Base-by-base conservation (phyloP, 2,797 vertebrate genomes). In the Heteromormyrus szaboi region DNA sequence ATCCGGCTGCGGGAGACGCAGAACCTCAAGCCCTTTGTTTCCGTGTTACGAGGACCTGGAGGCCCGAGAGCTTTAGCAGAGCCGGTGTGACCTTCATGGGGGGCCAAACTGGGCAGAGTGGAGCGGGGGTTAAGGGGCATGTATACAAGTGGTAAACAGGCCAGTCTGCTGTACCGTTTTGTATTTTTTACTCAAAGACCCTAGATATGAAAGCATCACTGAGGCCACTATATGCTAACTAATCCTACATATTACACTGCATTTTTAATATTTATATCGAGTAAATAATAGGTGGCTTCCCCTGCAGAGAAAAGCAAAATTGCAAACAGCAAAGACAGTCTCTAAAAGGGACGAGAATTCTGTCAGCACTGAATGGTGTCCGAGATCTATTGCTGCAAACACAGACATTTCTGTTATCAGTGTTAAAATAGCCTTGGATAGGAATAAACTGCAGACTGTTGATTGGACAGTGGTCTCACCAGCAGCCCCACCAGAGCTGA, bases 1-100 rank as follows among this genome's bases (percentile, higher is more conserved):
- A 89, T 84, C 46, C 2, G 46, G 68, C 89, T 48, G 51, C 54
- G 59, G 86, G 53, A 87, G 87, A 51, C 9, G 29, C 53, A 50
- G 86, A 86, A 12, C 8, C 7, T 41, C 59, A 11, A 62, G 50
- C 12, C 22, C 14, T 84, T 65, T 25, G 79, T 84, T 53, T 6
- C 53, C 0, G 5, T 29, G 85, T 25, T 25, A 3, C 17, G 53
- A 84, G 53, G 51, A 87, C 25, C 22, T 48, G 17, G 19, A 25
- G 65, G 29, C 37, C 17, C 14, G 41, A 37, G 29, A n/a, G 65
- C 85, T 46, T 11, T 59, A 44, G n/a, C 17, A 1, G 56, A 25
- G 68, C 12, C 14, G 29, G 37, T 37, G 68, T 41, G 68, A 76
- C 29, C 46, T 56, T 33, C 48, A 86, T 9, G 51, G n/a, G 29